Evolutionary conservation across 2,113 vertebrate genomes (phyloP).

Genomic region (Perca schrenkii): DNA sequence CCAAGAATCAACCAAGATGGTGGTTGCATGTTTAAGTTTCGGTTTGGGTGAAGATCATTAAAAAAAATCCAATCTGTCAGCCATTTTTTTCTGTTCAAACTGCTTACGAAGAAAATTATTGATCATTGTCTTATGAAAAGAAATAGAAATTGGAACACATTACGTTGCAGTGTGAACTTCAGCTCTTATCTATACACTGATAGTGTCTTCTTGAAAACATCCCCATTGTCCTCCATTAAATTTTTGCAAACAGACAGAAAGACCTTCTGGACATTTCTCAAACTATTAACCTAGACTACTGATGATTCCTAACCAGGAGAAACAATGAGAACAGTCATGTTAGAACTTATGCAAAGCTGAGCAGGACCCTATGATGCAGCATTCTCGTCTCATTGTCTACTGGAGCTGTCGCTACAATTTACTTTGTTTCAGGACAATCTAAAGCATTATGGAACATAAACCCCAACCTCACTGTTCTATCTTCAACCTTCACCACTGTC

Average conservation of each 20-base stretch:
- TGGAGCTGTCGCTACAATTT: slow-evolving; percentile 28
- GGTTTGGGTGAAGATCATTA: background rate
- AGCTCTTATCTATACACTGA: background rate
- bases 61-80: too few relatives aligned
- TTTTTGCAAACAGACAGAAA: too few relatives aligned
- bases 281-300: background rate
- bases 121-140: too few relatives aligned
- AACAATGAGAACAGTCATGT: slow-evolving; percentile 16
- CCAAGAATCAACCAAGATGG: too few relatives aligned
- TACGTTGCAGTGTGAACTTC: too few relatives aligned
- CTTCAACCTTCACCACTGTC: slow-evolving; percentile 40
- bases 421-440: slow-evolving; percentile 34
- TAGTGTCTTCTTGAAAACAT: background rate
- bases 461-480: slow-evolving; percentile 18
- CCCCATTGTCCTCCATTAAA: background rate
- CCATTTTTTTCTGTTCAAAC: background rate
- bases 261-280: background rate
- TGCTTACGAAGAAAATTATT: too few relatives aligned
- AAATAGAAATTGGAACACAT: background rate
- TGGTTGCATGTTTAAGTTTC: background rate
- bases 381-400: slow-evolving; percentile 44
- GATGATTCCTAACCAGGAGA: slow-evolving; percentile 5
- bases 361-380: slow-evolving; percentile 17
- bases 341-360: slow-evolving; percentile 29
- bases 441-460: slow-evolving; percentile 46